phyloP scores from a whole-genome alignment of 2,888 invertebrate genomes.

The Anodontia alba region DNA sequence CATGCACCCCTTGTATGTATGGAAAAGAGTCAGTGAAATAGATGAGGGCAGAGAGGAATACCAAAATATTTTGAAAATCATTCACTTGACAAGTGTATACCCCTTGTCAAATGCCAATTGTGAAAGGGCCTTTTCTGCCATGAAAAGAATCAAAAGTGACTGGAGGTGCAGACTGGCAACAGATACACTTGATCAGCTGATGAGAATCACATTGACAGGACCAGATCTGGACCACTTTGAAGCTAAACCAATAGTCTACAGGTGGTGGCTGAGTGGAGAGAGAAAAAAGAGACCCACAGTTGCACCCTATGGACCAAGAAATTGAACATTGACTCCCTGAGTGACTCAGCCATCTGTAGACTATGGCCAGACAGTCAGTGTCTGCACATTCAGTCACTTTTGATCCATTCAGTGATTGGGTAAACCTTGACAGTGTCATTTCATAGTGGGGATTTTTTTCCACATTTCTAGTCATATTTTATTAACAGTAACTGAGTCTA shows the following conservation, averaged over 20 bases:
- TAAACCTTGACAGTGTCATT: too few relatives aligned
- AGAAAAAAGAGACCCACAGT: neutral
- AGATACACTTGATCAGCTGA: slow-evolving; percentile 17
- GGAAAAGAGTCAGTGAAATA: slow-evolving; percentile 34
- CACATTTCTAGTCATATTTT: too few relatives aligned
- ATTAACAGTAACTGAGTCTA: too few relatives aligned
- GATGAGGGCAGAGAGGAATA: slow-evolving; percentile 41
- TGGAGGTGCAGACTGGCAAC: slow-evolving; percentile 33
- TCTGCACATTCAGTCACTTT: too few relatives aligned
- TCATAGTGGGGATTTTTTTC: too few relatives aligned
- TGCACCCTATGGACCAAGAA: neutral
- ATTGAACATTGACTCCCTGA: too few relatives aligned
- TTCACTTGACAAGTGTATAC: slow-evolving; percentile 39
- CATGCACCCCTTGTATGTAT: slow-evolving; percentile 43
- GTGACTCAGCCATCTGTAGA: too few relatives aligned
- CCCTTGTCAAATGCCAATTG: slow-evolving; percentile 48
- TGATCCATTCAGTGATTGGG: too few relatives aligned
- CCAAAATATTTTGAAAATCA: slow-evolving; percentile 44
- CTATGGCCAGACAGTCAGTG: too few relatives aligned
- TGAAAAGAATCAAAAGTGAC: slow-evolving; percentile 47
- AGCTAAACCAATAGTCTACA: slow-evolving; percentile 7
- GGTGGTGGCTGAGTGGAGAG: slow-evolving; percentile 16
- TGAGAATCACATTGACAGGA: slow-evolving; percentile 15
- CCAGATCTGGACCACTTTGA: neutral
- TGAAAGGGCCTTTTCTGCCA: slow-evolving; percentile 42